These are phyloP conservation scores for Noctua janthe DNA, from an alignment of 2,888 invertebrate genomes.

Conservation along the genomic window DNA sequence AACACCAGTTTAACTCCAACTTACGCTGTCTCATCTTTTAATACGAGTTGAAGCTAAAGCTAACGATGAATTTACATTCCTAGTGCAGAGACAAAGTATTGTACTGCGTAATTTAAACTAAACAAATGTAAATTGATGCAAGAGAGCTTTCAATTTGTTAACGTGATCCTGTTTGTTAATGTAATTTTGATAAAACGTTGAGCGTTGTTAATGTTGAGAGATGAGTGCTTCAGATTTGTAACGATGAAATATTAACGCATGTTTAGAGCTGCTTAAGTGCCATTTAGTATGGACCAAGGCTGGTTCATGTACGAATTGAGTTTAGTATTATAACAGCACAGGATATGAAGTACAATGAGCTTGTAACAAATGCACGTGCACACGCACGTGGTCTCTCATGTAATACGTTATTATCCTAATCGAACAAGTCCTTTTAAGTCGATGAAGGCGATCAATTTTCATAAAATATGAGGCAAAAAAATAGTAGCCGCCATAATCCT, in stretches of 20 bases:
- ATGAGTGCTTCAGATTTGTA: conserved; percentile 40
- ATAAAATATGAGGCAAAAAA: conserved; percentile 35
- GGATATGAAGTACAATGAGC: background rate
- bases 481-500: conserved; percentile 28
- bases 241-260: conserved; percentile 27
- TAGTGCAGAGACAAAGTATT: conserved; percentile 66
- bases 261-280: background rate
- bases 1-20: conserved; percentile 71
- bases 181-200: conserved; percentile 64
- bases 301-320: background rate
- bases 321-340: background rate
- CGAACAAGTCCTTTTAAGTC: conserved; percentile 5
- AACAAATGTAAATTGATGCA: conserved; percentile 75
- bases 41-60: conserved; percentile 61
- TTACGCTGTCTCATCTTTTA: conserved; percentile 69
- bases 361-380: background rate
- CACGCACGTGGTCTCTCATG: background rate
- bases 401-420: conserved; percentile 29
- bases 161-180: conserved; percentile 70
- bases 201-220: conserved; percentile 46
- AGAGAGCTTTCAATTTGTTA: conserved; percentile 67
- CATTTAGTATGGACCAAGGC: background rate
- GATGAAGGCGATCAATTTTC: conserved; percentile 1
- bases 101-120: conserved; percentile 72
- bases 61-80: conserved; percentile 65